Evolutionary conservation across 1,140 invertebrate species (phyloP), one percentile per base, ranked within the genome.

Genomic region (Rhynchophorus ferrugineus): DNA sequence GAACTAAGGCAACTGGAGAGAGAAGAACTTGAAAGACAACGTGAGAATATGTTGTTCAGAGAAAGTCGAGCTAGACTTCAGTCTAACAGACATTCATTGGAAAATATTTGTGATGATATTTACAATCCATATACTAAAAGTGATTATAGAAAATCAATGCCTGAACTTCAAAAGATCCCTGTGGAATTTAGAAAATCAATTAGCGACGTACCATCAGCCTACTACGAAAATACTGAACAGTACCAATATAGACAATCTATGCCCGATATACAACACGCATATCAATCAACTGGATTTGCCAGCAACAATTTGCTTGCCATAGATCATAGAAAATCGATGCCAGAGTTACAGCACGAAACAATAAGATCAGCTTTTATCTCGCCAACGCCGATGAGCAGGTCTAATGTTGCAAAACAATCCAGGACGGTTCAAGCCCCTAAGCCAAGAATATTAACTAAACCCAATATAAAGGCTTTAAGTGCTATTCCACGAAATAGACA

Each of bases 381-480:
- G 71, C 60, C 67, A 65, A 34, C 71, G 66, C n/a, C 60, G 54
- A 16, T 69, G 56, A 43, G 60, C 20, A 60, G 48, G 49, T 56
- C 60, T 51, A 55, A 64, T 11, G 56, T 67, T 24, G 39, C 44
- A 7, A 61, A 65, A 58, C 61, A 58, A 22, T 42, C 45, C 65
- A 67, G 59, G 71, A 34, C 49, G 6, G 35, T 52, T 34, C 51
- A 53, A 20, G 35, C 47, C 39, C 21, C 37, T 21, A 58, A 59
- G 37, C 53, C 49, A 16, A 42, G 46, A 14, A 44, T 49, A 36
- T 21, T 58, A 24, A 80, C 79, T 14, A 76, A 84, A 42, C 83
- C 87, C 56, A 87, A 85, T 3, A 68, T 87, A 24, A 84, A 87
- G 65, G 84, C 84, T 1, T 69, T 89, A 1, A 88, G 85, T 63